A percentile compares a stretch with the other conserved stretches of the same genome.
Conservation (phyloP, 2,797 vertebrate species). For the Brachymystax lenok region DNA sequence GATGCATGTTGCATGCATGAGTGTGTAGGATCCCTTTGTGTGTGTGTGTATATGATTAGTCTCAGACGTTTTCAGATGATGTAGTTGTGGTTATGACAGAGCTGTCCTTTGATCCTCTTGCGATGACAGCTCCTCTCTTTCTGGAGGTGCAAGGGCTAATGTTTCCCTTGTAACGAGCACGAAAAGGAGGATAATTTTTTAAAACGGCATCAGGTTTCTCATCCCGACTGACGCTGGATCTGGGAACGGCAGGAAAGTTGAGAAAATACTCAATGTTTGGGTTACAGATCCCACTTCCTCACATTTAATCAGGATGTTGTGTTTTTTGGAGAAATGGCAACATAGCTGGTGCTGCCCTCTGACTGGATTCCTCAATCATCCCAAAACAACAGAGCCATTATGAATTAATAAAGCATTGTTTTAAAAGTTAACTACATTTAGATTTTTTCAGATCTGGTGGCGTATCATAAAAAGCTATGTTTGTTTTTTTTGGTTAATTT, state of each 20-base stretch:
- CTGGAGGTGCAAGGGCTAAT: constrained; percentile 23
- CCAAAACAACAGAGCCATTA: constrained; percentile 48
- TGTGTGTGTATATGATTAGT: constrained; percentile 5
- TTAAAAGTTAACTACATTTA: constrained; percentile 66
- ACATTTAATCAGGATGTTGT: constrained; percentile 58
- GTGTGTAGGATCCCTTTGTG: constrained; percentile 8
- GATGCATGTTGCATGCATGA: constrained; percentile 8
- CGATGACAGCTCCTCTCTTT: constrained; percentile 23
- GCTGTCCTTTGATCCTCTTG: not conserved
- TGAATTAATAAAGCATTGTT: constrained; percentile 54
- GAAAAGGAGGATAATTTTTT: constrained; percentile 56
- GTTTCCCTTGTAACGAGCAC: constrained; percentile 42
- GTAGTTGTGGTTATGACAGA: constrained; percentile 34
- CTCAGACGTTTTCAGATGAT: constrained; percentile 65
- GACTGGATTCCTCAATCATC: constrained; percentile 47
- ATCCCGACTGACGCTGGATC: constrained; percentile 61
- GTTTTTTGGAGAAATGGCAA: constrained; percentile 58
- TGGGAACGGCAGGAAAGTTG: constrained; percentile 43
- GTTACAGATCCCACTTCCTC: constrained; percentile 65
- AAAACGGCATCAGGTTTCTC: constrained; percentile 69
- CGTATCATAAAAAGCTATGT: constrained; percentile 47
- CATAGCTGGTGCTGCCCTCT: constrained; percentile 58
- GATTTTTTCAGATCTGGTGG: constrained; percentile 59
- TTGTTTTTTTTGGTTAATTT: constrained; percentile 48
- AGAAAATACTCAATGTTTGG: constrained; percentile 68